Conservation (phyloP, 2,113 vertebrate species). For the Cichladusa arquata region DNA sequence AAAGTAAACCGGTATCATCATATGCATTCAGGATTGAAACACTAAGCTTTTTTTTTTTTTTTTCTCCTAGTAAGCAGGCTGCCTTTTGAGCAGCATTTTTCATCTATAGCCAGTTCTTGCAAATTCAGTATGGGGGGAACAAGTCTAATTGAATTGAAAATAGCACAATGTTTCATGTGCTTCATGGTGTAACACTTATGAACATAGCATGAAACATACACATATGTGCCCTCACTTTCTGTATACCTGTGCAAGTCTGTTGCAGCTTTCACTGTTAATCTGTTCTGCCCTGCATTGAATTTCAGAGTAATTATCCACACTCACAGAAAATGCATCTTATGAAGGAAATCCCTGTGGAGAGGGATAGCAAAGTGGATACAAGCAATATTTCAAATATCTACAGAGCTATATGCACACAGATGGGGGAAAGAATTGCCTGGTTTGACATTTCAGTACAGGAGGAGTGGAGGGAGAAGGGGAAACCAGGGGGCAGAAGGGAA, state of each 20-base stretch:
- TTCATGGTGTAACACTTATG: background rate
- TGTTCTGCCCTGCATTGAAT: background rate
- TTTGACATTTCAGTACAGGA: slow-evolving; percentile 15
- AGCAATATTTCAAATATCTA: background rate
- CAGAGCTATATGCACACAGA: background rate
- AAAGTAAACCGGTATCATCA: background rate
- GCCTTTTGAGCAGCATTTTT: background rate
- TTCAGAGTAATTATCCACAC: background rate
- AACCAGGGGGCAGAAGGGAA: background rate
- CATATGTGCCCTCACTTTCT: background rate
- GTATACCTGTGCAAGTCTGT: background rate
- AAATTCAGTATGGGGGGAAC: background rate
- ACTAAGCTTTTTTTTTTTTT: background rate
- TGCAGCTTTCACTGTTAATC: background rate
- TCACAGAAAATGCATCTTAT: background rate
- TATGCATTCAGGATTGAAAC: background rate
- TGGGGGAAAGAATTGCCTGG: slow-evolving; percentile 11
- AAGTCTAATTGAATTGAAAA: background rate
- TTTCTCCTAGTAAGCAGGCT: background rate
- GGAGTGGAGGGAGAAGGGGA: background rate
- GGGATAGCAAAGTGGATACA: background rate
- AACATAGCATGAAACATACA: background rate
- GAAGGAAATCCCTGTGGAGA: background rate
- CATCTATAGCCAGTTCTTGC: background rate
- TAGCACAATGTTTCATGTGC: background rate